Conservation (phyloP, 2,888 invertebrate species). For the Aphodius sticticus region DNA sequence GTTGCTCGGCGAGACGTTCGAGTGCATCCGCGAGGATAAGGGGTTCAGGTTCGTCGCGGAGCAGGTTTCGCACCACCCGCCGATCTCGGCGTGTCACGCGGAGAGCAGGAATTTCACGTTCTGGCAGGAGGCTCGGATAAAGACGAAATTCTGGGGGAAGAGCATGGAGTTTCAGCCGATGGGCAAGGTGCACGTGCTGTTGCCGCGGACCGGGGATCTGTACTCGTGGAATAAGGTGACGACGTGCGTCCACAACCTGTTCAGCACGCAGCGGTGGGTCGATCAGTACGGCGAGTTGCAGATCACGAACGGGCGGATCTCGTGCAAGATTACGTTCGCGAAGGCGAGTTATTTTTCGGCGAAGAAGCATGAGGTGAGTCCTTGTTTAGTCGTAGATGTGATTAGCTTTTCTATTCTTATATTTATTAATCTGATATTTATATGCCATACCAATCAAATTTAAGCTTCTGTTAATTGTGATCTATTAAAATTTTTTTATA, state of each 20-base stretch:
- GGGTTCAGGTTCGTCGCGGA: slow-evolving; percentile 82
- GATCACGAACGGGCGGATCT: slow-evolving; percentile 70
- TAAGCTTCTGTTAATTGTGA: too few species aligned
- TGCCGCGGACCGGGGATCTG: slow-evolving; percentile 71
- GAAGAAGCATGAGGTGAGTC: slow-evolving; percentile 75
- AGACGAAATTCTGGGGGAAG: slow-evolving; percentile 91
- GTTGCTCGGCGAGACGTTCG: slow-evolving; percentile 82
- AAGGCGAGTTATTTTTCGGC: slow-evolving; percentile 84
- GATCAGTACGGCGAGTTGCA: slow-evolving; percentile 87
- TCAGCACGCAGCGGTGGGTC: slow-evolving; percentile 85
- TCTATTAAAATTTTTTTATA: too few species aligned
- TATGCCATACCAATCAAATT: too few species aligned
- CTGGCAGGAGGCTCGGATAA: slow-evolving; percentile 85
- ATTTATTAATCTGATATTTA: too few species aligned
- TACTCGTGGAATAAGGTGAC: slow-evolving; percentile 85
- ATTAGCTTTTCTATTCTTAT: background rate
- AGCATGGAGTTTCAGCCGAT: slow-evolving; percentile 89
- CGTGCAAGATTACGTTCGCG: slow-evolving; percentile 80
- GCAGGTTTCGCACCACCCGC: slow-evolving; percentile 88
- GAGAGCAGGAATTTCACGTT: slow-evolving; percentile 79
- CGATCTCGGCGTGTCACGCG: slow-evolving; percentile 82
- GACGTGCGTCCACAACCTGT: slow-evolving; percentile 85
- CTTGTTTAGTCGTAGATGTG: background rate
- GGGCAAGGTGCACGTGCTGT: slow-evolving; percentile 71
- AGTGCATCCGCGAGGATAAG: slow-evolving; percentile 78